Evolutionary conservation across 2,113 vertebrate species (phyloP), one percentile per base, ranked within the genome.

Genomic region (Nothoprocta perdicaria): DNA sequence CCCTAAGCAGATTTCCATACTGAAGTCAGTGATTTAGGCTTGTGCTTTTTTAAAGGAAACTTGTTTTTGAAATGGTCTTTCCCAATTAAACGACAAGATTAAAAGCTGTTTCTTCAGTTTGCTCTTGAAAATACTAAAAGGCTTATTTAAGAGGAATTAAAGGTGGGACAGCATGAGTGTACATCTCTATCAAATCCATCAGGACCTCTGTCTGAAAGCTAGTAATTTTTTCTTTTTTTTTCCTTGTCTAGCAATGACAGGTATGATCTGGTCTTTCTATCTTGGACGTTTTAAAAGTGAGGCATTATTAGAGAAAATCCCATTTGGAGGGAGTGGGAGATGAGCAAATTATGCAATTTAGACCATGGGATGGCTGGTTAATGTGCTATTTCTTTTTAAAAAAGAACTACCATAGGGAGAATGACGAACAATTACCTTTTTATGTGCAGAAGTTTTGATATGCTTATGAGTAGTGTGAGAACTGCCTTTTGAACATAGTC

Each of bases 291-390:
- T 85, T 87, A 46, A 89, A 67, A 67, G 22, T 19, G 63, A 77
- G 19, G 7, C 83, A 94, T 89, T 92, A 80, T 69, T 80, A 52
- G 24, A 74, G 33, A 67, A 83, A 92, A 88, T 78, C 83, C 67
- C 60, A 1, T 45, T 60, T 74, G 72, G 82, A 77, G 60, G 90
- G 18, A 72, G 33, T 10, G 73, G 52, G n/a, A 23, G 12, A 80
- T 77, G 92, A 73, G 67, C 8, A 80, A 69, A 85, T 88, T 33
- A 58, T 77, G 41, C 65, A 50, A 31, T 88, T 89, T 66, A 52
- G 71, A 52, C 65, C 65, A 81, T 90, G 71, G 15, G 83, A 62
- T 69, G 21, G 9, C 41, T 83, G 15, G 31, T 61, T 76, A 93
- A 90, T 40, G 6, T 90, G 33, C 14, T 73, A 3, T 61, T 91